These are phyloP conservation scores for Metacarcinus magister DNA, from an alignment of 2,888 invertebrate genomes.

Conservation along the genomic window DNA sequence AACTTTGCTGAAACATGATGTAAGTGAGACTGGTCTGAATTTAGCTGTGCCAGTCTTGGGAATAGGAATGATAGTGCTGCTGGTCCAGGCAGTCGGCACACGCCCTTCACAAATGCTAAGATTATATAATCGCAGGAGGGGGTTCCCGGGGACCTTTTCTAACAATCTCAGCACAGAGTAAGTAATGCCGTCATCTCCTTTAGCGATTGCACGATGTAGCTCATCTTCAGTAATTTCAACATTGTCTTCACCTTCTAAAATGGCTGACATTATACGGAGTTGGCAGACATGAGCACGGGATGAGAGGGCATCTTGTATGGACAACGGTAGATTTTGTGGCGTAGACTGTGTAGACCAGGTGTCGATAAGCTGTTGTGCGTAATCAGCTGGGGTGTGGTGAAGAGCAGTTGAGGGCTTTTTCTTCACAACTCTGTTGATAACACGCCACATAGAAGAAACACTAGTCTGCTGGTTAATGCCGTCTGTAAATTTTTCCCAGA, in stretches of 20 bases:
- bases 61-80: constrained; percentile 20
- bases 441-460: constrained; percentile 57
- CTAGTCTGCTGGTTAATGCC: constrained; percentile 55
- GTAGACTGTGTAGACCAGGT: constrained; percentile 33
- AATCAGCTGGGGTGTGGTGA: constrained; percentile 52
- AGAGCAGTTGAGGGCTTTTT: constrained; percentile 31
- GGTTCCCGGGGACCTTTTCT: neutral
- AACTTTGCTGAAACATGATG: neutral
- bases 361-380: constrained; percentile 23
- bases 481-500: neutral
- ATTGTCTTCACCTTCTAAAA: constrained; percentile 29
- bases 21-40: constrained; percentile 47
- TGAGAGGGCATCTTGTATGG: constrained; percentile 5
- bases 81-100: neutral
- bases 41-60: constrained; percentile 47
- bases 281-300: neutral
- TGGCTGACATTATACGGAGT: neutral
- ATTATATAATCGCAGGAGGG: neutral
- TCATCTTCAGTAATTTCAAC: constrained; percentile 43
- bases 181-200: constrained; percentile 37
- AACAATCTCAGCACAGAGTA: constrained; percentile 49
- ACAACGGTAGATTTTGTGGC: neutral
- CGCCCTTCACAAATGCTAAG: neutral
- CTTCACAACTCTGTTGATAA: constrained; percentile 3
- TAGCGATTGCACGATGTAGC: neutral